Evolutionary conservation across 1,140 invertebrate genomes (phyloP), one percentile per base, ranked within the genome.

Genomic region (Phortica variegata): DNA sequence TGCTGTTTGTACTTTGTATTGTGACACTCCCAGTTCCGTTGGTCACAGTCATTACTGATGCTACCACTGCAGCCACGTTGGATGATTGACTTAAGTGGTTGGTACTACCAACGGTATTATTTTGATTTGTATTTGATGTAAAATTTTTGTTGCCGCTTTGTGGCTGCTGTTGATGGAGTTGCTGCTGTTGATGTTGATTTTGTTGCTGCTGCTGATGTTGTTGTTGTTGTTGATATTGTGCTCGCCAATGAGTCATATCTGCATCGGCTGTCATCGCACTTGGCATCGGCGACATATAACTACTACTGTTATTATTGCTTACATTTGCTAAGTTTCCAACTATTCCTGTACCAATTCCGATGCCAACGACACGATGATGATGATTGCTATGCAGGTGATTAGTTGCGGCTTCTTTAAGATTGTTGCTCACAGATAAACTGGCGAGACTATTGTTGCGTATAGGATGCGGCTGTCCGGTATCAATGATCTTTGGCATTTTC

Each of bases 401-500:
- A 52, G 55, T 56, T 32, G 15, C 21, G 23, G 44, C 29, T 12
- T 53, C 42, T 39, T 46, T 54, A 26, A 47, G 36, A 29, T 62
- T 60, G 49, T 47, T 53, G 17, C 43, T 50, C 36, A 60, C 53
- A 9, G 58, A 48, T 36, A 69, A 33, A 34, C 45, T 54, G 15
- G 42, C 43, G 0, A 65, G 39, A 33, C 43, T 58, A 13, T 36
- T 49, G 15, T 47, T 40, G 17, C 73, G 77, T 63, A 82, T 76
- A 41, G 79, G 78, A 60, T 80, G 79, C 54, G 79, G 79, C 57
- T 81, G 81, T 38, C 79, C 79, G 9, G 79, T 81, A 57, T 82
- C 81, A 58, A 82, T 70, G 23, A 76, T 77, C 73, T 82, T 82
- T 55, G 80, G 79, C 69, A 81, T 80, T 60, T 82, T 82, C 56